These are phyloP conservation scores for Fragum fragum DNA, from an alignment of 2,888 invertebrate genomes.

Conservation along the genomic window DNA sequence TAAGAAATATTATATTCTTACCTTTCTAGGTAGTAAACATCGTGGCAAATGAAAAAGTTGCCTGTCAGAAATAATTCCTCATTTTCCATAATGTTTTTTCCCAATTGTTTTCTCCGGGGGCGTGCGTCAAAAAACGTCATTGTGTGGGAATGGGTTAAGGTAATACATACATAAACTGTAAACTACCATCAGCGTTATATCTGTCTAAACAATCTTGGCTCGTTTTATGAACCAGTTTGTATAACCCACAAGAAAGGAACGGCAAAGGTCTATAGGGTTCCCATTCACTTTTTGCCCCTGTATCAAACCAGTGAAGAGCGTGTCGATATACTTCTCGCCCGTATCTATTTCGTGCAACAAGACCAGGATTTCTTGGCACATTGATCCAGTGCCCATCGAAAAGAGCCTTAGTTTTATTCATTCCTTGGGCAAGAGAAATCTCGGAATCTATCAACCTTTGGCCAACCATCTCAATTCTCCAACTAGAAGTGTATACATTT, in stretches of 20 bases:
- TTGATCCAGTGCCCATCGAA: conserved; percentile 80
- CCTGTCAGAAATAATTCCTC: no score
- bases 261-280: conserved; percentile 72
- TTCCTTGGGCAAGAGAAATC: conserved; percentile 55
- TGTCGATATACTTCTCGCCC: conserved; percentile 82
- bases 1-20: no score
- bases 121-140: no score
- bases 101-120: no score
- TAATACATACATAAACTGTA: conserved; percentile 69
- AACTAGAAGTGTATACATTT: conserved; percentile 65
- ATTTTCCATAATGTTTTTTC: no score
- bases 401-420: conserved; percentile 74
- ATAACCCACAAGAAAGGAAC: conserved; percentile 58
- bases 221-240: not conserved
- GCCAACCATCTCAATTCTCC: conserved; percentile 81
- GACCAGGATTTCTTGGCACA: conserved; percentile 82
- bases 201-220: conserved; percentile 81
- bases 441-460: conserved; percentile 77
- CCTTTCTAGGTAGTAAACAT: no score
- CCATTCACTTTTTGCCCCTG: conserved; percentile 72
- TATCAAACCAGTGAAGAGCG: conserved; percentile 79
- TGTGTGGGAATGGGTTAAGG: conserved; percentile 38
- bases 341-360: conserved; percentile 80
- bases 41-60: no score
- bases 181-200: conserved; percentile 81